These are phyloP conservation scores for Camelus dromedarius DNA, from an alignment of 2,113 vertebrate species.

Conservation along the genomic window DNA sequence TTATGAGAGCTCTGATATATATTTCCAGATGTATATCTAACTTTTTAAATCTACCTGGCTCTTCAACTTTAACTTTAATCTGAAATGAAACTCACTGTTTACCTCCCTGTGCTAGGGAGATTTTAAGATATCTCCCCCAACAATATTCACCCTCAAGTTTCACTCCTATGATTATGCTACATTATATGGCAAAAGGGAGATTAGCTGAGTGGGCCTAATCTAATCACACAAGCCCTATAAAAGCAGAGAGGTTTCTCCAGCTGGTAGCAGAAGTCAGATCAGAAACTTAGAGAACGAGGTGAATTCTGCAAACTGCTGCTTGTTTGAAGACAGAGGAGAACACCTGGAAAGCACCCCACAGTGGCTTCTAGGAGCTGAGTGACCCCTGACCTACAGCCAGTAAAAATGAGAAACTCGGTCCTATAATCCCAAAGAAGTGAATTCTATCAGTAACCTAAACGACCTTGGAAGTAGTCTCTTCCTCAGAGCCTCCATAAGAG, in stretches of 20 bases:
- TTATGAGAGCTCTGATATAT: background rate
- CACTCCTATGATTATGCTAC: background rate
- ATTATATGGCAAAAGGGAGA: background rate
- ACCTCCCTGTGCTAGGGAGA: background rate
- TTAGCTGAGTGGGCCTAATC: background rate
- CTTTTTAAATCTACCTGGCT: constrained; percentile 32
- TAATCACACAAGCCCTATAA: background rate
- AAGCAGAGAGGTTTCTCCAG: background rate
- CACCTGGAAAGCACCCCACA: background rate
- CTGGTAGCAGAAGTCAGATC: background rate
- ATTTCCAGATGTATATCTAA: background rate
- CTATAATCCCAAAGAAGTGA: background rate
- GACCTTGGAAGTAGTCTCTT: background rate
- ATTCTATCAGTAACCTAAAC: background rate
- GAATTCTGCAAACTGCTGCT: background rate
- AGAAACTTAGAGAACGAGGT: background rate
- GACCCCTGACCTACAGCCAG: background rate
- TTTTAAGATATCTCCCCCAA: background rate
- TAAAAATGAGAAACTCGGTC: background rate
- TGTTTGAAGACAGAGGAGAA: background rate
- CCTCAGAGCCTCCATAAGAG: background rate
- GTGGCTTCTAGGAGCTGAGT: background rate
- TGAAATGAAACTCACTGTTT: background rate
- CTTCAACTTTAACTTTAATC: constrained; percentile 10
- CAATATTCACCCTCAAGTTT: background rate